Conservation (phyloP, 2,888 invertebrate genomes). For the Cryptus viduatorius region DNA sequence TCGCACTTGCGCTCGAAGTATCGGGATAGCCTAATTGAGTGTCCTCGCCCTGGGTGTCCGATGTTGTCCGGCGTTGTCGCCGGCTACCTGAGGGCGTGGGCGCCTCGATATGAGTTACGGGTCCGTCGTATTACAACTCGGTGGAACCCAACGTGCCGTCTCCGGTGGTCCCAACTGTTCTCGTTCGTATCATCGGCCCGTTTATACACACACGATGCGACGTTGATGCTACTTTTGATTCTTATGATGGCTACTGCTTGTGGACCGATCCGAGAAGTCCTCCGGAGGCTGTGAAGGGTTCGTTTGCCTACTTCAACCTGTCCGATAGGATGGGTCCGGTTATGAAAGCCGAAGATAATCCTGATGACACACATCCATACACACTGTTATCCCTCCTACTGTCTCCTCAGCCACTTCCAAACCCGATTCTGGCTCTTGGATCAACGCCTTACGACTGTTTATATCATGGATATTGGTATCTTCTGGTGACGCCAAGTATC, state of each 20-base stretch:
- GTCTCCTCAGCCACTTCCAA: slow-evolving; percentile 50
- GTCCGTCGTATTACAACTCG: slow-evolving; percentile 83
- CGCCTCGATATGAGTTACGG: slow-evolving; percentile 84
- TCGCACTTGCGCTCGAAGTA: slow-evolving; percentile 28
- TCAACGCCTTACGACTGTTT: background rate
- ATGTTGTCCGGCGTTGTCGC: slow-evolving; percentile 84
- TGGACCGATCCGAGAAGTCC: slow-evolving; percentile 8
- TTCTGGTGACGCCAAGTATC: background rate
- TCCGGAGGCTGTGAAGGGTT: background rate
- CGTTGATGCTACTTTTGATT: slow-evolving; percentile 41
- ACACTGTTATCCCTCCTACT: slow-evolving; percentile 51
- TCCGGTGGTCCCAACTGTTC: slow-evolving; percentile 60
- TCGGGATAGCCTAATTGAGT: slow-evolving; percentile 82
- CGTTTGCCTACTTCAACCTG: slow-evolving; percentile 67
- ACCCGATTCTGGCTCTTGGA: background rate
- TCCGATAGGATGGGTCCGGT: slow-evolving; percentile 33
- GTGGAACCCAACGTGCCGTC: slow-evolving; percentile 70
- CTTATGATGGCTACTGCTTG: slow-evolving; percentile 45
- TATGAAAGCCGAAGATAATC: slow-evolving; percentile 46
- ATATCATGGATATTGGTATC: background rate
- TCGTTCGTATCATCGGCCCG: slow-evolving; percentile 67
- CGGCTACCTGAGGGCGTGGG: slow-evolving; percentile 84
- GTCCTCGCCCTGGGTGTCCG: slow-evolving; percentile 84
- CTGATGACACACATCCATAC: slow-evolving; percentile 39
- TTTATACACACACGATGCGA: slow-evolving; percentile 73